These are phyloP conservation scores for Lucilia cuprina DNA, from an alignment of 1,140 invertebrate species.

Conservation along the genomic window DNA sequence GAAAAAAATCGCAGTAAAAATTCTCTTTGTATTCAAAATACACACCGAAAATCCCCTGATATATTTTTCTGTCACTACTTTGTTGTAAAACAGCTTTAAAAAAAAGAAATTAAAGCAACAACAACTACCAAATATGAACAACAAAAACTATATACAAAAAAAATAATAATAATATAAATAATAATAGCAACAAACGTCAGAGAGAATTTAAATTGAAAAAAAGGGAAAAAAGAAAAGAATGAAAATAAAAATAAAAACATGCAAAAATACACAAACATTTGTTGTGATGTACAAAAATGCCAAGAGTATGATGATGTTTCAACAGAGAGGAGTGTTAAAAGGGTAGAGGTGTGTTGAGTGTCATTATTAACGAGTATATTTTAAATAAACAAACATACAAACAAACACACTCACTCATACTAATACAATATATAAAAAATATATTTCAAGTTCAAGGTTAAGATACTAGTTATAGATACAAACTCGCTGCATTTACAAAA, in stretches of 20 bases:
- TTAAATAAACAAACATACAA: neutral
- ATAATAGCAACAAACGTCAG: neutral
- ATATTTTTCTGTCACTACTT: neutral
- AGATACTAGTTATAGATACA: constrained; percentile 51
- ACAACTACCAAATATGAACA: too few species aligned
- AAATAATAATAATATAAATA: neutral
- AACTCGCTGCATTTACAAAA: neutral
- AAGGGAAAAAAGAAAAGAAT: constrained; percentile 34
- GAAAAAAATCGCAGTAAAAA: neutral
- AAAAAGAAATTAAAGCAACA: too few species aligned
- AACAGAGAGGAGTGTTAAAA: neutral
- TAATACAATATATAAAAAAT: constrained; percentile 40
- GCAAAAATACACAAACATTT: neutral
- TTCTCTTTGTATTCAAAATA: neutral
- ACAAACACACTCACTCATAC: neutral
- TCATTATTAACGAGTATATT: neutral
- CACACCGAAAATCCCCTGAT: neutral
- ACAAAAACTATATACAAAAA: neutral
- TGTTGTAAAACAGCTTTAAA: neutral
- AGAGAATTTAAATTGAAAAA: constrained; percentile 15
- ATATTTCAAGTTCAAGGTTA: constrained; percentile 62
- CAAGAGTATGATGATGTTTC: neutral
- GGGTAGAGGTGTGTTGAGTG: neutral
- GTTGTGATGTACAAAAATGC: neutral
- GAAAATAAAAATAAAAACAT: constrained; percentile 37